phyloP scores from a whole-genome alignment of 2,113 vertebrate species.

The Heteronetta atricapilla region DNA sequence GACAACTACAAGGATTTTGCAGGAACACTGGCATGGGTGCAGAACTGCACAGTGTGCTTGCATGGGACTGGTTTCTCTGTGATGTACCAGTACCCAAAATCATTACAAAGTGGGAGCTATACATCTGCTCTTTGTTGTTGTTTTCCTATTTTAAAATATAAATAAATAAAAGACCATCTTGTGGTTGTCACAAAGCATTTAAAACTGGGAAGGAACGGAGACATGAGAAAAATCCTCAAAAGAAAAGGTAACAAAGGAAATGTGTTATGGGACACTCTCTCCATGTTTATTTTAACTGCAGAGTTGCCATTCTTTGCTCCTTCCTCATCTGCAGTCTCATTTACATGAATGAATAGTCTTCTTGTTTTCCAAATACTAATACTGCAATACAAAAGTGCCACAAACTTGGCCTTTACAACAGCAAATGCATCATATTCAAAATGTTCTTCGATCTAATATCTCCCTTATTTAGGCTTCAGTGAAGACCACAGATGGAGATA shows the following conservation, averaged over 20 bases:
- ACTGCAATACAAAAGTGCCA: not conserved
- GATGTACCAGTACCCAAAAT: not conserved
- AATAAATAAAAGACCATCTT: not conserved
- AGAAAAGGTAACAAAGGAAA: not conserved
- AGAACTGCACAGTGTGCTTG: accelerated
- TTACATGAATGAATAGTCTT: not conserved
- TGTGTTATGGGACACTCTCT: not conserved
- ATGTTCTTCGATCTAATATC: not conserved
- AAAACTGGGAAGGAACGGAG: not conserved
- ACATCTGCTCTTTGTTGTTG: not conserved
- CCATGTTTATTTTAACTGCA: not conserved
- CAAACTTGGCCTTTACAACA: not conserved
- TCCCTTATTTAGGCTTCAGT: slow-evolving; percentile 12
- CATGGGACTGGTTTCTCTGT: not conserved
- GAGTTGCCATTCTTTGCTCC: not conserved
- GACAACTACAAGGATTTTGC: not conserved
- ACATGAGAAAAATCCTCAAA: not conserved
- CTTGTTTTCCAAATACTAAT: not conserved
- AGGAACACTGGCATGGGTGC: not conserved
- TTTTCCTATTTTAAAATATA: not conserved
- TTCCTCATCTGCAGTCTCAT: not conserved
- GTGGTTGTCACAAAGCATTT: not conserved
- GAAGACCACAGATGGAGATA: slow-evolving; percentile 45
- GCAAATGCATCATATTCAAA: not conserved
- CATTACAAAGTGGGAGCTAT: not conserved